A percentile compares a stretch with the other conserved stretches of the same genome.
phyloP scores from a whole-genome alignment of 2,888 invertebrate species.

The Malthinus seriepunctatus region DNA sequence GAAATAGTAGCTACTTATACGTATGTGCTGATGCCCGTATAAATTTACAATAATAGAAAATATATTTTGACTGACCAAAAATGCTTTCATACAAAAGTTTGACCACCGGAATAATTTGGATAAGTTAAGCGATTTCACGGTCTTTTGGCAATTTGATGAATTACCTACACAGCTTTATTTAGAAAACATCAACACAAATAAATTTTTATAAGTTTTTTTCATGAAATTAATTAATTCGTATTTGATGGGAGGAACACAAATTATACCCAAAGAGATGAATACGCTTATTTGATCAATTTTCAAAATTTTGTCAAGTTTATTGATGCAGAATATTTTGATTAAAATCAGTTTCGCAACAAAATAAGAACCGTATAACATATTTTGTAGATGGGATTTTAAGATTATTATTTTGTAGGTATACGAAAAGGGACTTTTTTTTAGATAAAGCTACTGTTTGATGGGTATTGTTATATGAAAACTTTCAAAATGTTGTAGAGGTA shows the following conservation, averaged over 20 bases:
- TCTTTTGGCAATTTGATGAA: background rate
- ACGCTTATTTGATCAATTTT: no score
- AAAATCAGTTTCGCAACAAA: conserved; percentile 18
- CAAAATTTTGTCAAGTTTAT: background rate
- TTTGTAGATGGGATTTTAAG: conserved; percentile 16
- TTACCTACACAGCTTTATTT: no score
- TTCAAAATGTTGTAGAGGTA: no score
- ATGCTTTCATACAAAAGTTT: conserved; percentile 7
- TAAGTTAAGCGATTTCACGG: conserved; percentile 16
- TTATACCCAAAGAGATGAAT: no score
- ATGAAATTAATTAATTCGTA: background rate
- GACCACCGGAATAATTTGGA: conserved; percentile 19
- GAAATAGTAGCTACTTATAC: conserved; percentile 24
- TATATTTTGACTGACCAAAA: conserved; percentile 28
- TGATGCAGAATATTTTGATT: conserved; percentile 12
- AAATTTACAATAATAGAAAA: conserved; percentile 25
- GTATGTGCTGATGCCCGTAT: conserved; percentile 12
- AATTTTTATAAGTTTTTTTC: background rate
- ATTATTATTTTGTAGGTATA: conserved; percentile 10
- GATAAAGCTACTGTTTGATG: conserved; percentile 9
- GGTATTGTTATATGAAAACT: background rate
- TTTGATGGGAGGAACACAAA: background rate
- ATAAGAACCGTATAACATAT: conserved; percentile 8
- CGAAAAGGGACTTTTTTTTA: conserved; percentile 4
- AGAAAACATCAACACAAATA: background rate